These are phyloP conservation scores for Pygathrix nemaeus DNA, from an alignment of 2,113 vertebrate genomes.

Conservation along the genomic window DNA sequence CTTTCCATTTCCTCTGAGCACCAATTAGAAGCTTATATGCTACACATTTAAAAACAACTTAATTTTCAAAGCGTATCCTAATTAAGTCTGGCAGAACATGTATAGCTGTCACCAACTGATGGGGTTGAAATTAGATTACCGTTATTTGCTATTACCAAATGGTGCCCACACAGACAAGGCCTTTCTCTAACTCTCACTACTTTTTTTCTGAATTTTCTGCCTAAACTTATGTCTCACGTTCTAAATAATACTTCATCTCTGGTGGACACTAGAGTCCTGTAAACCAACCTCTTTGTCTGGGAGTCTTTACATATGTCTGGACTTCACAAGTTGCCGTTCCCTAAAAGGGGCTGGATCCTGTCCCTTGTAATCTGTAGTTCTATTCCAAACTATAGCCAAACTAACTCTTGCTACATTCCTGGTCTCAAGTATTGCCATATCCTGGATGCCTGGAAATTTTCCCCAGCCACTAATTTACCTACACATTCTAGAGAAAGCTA, in stretches of 20 bases:
- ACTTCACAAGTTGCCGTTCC: neutral
- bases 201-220: neutral
- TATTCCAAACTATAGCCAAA: neutral
- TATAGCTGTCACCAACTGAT: neutral
- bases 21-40: neutral
- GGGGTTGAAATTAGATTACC: neutral
- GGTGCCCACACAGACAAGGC: neutral
- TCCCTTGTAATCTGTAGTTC: neutral
- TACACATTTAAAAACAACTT: neutral
- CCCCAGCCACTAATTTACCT: neutral
- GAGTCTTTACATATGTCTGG: neutral
- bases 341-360: neutral
- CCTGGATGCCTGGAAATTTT: neutral
- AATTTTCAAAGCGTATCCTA: neutral
- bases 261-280: neutral
- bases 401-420: neutral
- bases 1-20: neutral
- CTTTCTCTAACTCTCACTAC: neutral
- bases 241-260: neutral
- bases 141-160: neutral
- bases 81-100: neutral
- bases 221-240: neutral
- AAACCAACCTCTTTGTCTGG: neutral
- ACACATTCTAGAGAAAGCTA: neutral
- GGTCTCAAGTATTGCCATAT: neutral